Conservation (phyloP, 2,113 vertebrate species). For the Phalacrocorax pelagicus region DNA sequence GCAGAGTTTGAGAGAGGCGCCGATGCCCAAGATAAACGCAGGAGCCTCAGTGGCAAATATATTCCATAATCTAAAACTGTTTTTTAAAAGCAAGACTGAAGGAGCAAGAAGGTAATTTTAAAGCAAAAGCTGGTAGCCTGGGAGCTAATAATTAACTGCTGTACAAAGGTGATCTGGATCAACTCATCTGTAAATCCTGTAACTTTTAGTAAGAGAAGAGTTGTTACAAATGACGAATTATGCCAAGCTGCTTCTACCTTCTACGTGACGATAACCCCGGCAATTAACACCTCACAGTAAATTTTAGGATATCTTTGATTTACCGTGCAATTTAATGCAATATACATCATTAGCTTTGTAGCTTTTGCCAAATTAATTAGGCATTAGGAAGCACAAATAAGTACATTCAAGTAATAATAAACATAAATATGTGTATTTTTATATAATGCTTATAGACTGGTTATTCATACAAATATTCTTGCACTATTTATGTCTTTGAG, state of each 20-base stretch:
- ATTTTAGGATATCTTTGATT: conserved; percentile 6
- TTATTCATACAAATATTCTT: neutral
- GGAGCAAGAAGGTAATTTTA: neutral
- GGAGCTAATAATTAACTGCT: conserved; percentile 49
- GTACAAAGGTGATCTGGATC: conserved; percentile 33
- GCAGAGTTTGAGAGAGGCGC: neutral
- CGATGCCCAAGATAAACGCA: neutral
- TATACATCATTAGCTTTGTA: neutral
- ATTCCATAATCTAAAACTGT: neutral
- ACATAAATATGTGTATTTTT: neutral
- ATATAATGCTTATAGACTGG: neutral
- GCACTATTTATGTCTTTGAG: no score
- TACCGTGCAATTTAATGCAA: neutral
- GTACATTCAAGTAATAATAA: neutral
- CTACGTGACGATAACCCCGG: neutral
- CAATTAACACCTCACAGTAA: conserved; percentile 23
- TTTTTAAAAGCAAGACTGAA: neutral
- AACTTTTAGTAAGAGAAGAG: neutral
- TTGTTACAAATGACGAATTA: neutral
- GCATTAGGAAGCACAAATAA: neutral
- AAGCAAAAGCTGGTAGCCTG: neutral
- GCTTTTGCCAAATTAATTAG: neutral
- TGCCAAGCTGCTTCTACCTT: neutral
- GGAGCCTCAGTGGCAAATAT: neutral
- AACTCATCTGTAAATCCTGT: conserved; percentile 50